These are phyloP conservation scores for Portunus trituberculatus DNA, from an alignment of 1,140 invertebrate genomes.

Conservation along the genomic window DNA sequence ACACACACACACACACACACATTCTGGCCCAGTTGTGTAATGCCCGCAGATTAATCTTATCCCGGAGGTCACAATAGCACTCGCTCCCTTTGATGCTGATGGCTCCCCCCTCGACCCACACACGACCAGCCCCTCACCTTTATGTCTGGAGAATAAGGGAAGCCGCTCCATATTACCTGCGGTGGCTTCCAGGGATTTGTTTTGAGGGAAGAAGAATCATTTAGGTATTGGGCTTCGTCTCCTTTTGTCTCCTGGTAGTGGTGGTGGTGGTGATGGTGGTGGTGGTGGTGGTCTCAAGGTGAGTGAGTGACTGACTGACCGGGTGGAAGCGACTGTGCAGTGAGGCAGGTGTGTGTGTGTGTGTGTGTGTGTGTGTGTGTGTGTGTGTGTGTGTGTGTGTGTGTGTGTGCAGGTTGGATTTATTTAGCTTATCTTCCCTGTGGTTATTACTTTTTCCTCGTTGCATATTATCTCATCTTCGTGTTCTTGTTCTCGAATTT, in stretches of 20 bases:
- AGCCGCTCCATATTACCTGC: conserved; percentile 9
- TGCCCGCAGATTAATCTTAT: conserved; percentile 47
- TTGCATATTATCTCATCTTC: not conserved
- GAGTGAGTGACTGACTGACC: not conserved
- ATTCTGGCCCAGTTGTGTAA: conserved; percentile 45
- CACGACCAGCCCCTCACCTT: conserved; percentile 26
- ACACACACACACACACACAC: not conserved
- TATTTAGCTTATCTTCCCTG: too few relatives aligned
- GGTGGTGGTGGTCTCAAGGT: not conserved
- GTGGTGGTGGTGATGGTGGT: not conserved
- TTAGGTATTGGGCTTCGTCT: conserved; percentile 8
- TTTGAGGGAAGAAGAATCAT: conserved; percentile 21
- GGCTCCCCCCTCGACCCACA: conserved; percentile 15
- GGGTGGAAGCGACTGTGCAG: not conserved
- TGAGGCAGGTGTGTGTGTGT: conserved; percentile 15
- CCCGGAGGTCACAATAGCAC: conserved; percentile 29
- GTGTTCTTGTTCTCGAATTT: not conserved
- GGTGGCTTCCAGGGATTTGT: conserved; percentile 38
- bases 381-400: conserved; percentile 25
- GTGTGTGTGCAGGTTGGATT: conserved; percentile 18
- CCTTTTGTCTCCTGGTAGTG: not conserved
- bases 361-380: not conserved
- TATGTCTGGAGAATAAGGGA: not conserved
- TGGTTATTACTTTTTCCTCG: too few relatives aligned
- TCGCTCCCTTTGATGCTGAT: conserved; percentile 44